Evolutionary conservation across 1,140 invertebrate genomes (phyloP).

Genomic region (Solen grandis): DNA sequence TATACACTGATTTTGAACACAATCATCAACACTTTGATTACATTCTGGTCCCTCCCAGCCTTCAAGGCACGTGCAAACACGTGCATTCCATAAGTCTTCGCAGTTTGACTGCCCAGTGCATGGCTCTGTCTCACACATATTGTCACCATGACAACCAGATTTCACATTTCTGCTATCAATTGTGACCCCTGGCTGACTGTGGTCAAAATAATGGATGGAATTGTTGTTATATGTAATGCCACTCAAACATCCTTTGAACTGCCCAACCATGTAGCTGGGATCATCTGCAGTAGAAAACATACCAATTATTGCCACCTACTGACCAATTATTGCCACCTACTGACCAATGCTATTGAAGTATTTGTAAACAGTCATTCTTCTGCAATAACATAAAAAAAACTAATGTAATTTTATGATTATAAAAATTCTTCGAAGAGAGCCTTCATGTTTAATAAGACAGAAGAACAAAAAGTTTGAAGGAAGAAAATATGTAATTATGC

Average conservation of each 20-base stretch:
- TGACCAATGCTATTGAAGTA: too few species aligned
- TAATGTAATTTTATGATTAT: too few species aligned
- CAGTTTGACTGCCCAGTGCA: conserved; percentile 85
- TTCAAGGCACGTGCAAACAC: conserved; percentile 68
- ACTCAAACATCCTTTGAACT: conserved; percentile 70
- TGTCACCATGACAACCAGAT: conserved; percentile 83
- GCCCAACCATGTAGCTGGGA: conserved; percentile 54
- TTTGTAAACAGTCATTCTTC: too few species aligned
- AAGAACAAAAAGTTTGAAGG: too few species aligned
- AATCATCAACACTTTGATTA: conserved; percentile 53
- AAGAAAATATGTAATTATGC: too few species aligned
- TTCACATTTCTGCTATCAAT: conserved; percentile 35
- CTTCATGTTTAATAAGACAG: too few species aligned
- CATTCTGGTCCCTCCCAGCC: conserved; percentile 56
- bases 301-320: too few species aligned
- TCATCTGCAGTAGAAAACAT: too few species aligned
- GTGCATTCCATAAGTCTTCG: conserved; percentile 66
- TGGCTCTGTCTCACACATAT: conserved; percentile 62
- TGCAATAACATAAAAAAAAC: too few species aligned
- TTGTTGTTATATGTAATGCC: conserved; percentile 66
- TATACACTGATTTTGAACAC: conserved; percentile 25
- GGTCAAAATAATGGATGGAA: conserved; percentile 50
- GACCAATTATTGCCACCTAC: too few species aligned
- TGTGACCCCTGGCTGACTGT: conserved; percentile 36
- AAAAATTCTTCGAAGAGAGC: too few species aligned